phyloP scores from a whole-genome alignment of 2,113 vertebrate genomes.

The Nesoenas mayeri region DNA sequence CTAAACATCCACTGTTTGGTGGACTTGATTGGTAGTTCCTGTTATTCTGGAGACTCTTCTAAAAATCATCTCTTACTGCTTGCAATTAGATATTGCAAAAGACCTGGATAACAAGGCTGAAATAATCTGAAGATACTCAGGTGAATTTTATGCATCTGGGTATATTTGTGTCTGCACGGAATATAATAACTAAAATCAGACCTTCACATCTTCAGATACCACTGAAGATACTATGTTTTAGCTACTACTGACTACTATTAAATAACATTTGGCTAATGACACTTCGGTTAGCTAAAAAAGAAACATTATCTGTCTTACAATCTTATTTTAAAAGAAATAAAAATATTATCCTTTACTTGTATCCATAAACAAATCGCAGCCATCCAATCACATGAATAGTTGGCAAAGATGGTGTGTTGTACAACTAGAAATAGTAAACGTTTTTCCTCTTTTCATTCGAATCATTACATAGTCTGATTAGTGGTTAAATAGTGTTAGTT shows the following conservation, averaged over 20 bases:
- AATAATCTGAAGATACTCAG: background rate
- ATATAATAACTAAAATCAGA: background rate
- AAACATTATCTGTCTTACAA: background rate
- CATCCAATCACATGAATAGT: background rate
- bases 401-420: slow-evolving; percentile 5
- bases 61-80: background rate
- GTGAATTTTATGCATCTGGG: background rate
- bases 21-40: background rate
- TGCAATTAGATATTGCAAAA: background rate
- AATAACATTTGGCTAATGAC: background rate
- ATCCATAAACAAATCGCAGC: background rate
- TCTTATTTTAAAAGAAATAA: background rate
- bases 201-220: background rate
- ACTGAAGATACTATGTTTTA: background rate
- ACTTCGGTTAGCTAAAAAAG: background rate
- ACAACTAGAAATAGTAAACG: slow-evolving; percentile 26
- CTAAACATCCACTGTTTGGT: background rate
- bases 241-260: background rate
- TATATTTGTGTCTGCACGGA: background rate
- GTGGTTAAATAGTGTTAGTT: slow-evolving; percentile 53
- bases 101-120: background rate
- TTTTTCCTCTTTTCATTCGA: slow-evolving; percentile 58
- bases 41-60: background rate
- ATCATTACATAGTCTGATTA: slow-evolving; percentile 47
- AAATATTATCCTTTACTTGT: background rate